Conservation (phyloP, 2,888 invertebrate genomes). For the Rhagium mordax region DNA sequence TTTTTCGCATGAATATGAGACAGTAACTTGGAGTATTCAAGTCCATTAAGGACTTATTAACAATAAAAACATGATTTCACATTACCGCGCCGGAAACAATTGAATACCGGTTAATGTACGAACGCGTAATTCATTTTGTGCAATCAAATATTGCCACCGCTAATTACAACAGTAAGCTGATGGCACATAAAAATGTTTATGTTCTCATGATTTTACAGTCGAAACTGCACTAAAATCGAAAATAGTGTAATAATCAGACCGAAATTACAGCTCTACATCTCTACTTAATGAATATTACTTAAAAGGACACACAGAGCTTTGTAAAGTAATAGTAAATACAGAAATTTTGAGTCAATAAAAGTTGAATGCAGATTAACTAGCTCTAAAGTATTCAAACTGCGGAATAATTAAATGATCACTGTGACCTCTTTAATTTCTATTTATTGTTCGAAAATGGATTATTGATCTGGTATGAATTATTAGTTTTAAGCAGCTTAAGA, state of each 20-base stretch:
- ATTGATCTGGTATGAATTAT: too few species aligned
- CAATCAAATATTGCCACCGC: conserved; percentile 24
- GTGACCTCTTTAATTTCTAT: too few species aligned
- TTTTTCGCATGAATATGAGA: conserved; percentile 9
- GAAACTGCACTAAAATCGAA: background rate
- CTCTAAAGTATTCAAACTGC: too few species aligned
- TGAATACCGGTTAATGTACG: conserved; percentile 21
- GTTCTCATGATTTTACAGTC: conserved; percentile 11
- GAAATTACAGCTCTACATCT: conserved; percentile 1
- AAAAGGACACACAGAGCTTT: background rate
- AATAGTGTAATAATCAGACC: background rate
- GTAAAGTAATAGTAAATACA: background rate
- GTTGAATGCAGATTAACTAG: too few species aligned
- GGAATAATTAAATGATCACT: too few species aligned
- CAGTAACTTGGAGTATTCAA: background rate
- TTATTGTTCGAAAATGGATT: too few species aligned
- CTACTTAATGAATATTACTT: background rate
- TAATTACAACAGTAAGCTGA: conserved; percentile 16
- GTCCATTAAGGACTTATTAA: conserved; percentile 23
- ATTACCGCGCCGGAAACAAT: conserved; percentile 20
- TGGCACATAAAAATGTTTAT: conserved; percentile 27
- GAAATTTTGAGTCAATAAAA: too few species aligned
- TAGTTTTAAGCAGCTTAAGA: too few species aligned
- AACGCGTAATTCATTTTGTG: conserved; percentile 9
- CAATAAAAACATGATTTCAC: conserved; percentile 21